phyloP scores from a whole-genome alignment of 37 sponge, comb jelly and placozoan genomes.

The Eunapius fragilis region DNA sequence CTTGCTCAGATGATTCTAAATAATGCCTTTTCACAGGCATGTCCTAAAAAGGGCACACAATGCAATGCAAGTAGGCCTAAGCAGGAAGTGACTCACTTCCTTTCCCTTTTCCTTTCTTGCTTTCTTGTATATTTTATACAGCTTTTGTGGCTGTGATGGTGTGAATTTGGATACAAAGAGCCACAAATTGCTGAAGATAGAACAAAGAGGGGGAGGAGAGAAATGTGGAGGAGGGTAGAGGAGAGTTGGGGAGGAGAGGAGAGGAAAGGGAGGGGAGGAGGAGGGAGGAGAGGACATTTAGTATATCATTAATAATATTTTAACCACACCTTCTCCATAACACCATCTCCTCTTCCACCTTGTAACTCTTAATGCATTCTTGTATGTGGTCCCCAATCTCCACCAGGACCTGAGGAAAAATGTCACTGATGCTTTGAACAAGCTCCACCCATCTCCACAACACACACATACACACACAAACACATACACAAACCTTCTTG shows the following conservation, averaged over 20 bases:
- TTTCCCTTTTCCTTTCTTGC: neutral
- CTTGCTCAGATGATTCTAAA: slow-evolving; percentile 3
- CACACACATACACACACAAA: neutral
- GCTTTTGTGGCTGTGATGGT: slow-evolving; percentile 54
- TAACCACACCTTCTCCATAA: slow-evolving; percentile 74
- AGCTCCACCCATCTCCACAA: neutral
- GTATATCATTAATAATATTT: neutral
- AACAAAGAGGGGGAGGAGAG: neutral
- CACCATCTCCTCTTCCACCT: slow-evolving; percentile 17
- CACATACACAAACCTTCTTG: slow-evolving; percentile 45
- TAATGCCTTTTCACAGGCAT: slow-evolving; percentile 31
- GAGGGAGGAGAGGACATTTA: slow-evolving; percentile 1
- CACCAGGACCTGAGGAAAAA: slow-evolving; percentile 49
- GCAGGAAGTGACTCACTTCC: slow-evolving; percentile 9
- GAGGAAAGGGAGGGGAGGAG: neutral
- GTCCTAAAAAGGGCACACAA: neutral
- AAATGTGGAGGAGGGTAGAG: neutral
- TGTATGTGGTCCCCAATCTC: slow-evolving; percentile 83
- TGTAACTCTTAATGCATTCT: slow-evolving; percentile 19
- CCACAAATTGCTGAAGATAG: slow-evolving; percentile 84
- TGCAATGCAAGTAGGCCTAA: too few relatives aligned
- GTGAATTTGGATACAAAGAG: slow-evolving; percentile 94
- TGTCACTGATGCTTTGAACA: neutral
- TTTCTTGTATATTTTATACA: slow-evolving; percentile 61
- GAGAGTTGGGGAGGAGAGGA: neutral